Base-by-base conservation (phyloP, 1,140 invertebrate genomes). In the Hydropsyche tenuis region DNA sequence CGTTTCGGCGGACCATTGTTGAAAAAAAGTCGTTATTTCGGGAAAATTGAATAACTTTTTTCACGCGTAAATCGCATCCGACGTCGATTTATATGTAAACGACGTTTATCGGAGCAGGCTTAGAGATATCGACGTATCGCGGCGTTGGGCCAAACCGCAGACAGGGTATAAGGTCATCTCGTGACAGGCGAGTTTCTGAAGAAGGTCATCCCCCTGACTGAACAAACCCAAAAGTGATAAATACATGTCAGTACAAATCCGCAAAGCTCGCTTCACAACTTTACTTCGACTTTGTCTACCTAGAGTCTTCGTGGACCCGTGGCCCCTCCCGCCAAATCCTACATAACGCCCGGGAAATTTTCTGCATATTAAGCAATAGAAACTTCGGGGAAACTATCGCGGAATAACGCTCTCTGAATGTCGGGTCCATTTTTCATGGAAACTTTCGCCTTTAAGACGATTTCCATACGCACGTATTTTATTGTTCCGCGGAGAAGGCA, bases 221-320 rank as follows among this genome's bases (percentile, higher is more conserved):
- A 37, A 53, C 30, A 62, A 73, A 56, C 64, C 51, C 63, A 25
- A 69, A 73, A 68, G 63, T 73, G 64, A 73, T 73, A 73, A 68
- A 73, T 68, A 73, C 72, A 60, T 65, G 72, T 73, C 72, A 69
- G 48, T 53, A 73, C 51, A 73, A 73, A 65, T 73, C 64, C 63
- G 27, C 63, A 68, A 73, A 73, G 64, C 63, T 45, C 37, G 64
- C 72, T 73, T 73, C 63, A 68, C 46, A 73, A 68, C 30, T 73
- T 37, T 73, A 66, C 64, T 73, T 73, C 22, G 68, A 70, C 68
- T 70, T 51, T 65, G 63, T 48, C 65, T 72, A 72, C 16, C 69
- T 56, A 42, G 20, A 18, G 9, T 23, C 63, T 42, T 46, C 43
- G 30, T 14, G 5, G n/a, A 18, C 56, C 12, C 56, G 22, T 0